Conservation (phyloP, 2,113 vertebrate species). For the Gymnarchus niloticus region DNA sequence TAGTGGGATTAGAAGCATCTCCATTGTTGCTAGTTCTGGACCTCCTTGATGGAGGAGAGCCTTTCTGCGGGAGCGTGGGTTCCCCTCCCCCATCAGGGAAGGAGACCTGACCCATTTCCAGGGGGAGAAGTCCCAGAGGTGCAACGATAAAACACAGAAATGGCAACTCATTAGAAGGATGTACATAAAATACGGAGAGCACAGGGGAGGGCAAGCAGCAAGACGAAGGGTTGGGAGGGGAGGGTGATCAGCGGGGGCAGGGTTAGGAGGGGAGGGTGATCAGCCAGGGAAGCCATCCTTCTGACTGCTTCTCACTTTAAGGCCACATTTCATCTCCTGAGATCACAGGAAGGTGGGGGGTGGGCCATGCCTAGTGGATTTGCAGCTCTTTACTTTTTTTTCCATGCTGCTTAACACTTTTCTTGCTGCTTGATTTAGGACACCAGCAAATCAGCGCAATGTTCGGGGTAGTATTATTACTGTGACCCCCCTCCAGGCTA, state of each 20-base stretch:
- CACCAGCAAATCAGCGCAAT: neutral
- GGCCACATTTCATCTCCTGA: neutral
- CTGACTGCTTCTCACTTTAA: neutral
- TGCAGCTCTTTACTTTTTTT: neutral
- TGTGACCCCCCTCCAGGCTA: neutral
- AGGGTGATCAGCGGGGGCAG: neutral
- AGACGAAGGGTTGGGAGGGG: neutral
- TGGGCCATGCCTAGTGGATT: neutral
- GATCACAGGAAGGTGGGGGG: neutral
- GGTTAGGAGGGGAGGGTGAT: neutral
- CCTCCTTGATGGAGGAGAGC: neutral
- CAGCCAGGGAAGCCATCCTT: neutral
- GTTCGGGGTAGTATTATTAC: neutral
- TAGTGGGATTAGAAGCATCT: neutral
- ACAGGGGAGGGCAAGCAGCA: neutral
- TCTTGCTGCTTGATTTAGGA: neutral
- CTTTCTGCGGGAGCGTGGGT: neutral
- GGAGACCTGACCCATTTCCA: neutral
- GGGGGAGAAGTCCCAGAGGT: neutral
- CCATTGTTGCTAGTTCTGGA: neutral
- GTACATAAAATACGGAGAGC: neutral
- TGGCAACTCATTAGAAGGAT: slow-evolving; percentile 3
- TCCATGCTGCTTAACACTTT: neutral
- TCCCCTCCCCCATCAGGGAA: neutral
- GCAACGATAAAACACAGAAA: neutral